These are phyloP conservation scores for Squalus acanthias DNA, from an alignment of 2,797 vertebrate species.

Conservation along the genomic window DNA sequence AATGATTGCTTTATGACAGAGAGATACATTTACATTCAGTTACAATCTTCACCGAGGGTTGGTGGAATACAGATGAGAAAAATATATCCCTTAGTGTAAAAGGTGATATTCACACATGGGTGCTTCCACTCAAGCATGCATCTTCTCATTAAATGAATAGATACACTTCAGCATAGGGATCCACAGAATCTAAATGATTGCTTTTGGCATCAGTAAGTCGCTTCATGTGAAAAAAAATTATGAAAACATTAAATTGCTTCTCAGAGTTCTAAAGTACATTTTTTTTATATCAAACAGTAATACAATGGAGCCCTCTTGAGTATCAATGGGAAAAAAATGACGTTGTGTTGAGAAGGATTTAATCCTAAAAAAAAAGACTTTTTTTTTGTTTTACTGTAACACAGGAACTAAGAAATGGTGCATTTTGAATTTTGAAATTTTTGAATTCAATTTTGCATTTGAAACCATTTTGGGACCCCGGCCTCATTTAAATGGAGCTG, in stretches of 20 bases:
- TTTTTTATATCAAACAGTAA: not conserved
- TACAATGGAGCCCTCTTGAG: not conserved
- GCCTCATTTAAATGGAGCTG: not conserved
- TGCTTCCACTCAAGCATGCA: not conserved
- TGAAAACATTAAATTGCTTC: not conserved
- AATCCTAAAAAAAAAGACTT: not conserved
- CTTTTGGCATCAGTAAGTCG: not conserved
- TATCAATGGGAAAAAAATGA: not conserved
- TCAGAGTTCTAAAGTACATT: not conserved
- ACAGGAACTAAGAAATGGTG: not conserved
- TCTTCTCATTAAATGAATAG: not conserved
- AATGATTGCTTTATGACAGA: not conserved
- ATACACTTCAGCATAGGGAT: not conserved
- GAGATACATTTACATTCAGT: not conserved
- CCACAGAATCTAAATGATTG: not conserved
- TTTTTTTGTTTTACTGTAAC: too few relatives aligned
- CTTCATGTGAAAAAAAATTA: not conserved
- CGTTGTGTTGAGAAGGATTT: not conserved
- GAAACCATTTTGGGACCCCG: not conserved
- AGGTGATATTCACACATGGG: constrained; percentile 4
- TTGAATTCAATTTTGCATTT: not conserved
- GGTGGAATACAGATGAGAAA: not conserved
- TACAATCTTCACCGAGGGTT: not conserved
- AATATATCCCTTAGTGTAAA: not conserved
- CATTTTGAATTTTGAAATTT: not conserved